Evolutionary conservation across 1,140 invertebrate genomes (phyloP), one percentile per base, ranked within the genome.

Genomic region (Formica selysi): DNA sequence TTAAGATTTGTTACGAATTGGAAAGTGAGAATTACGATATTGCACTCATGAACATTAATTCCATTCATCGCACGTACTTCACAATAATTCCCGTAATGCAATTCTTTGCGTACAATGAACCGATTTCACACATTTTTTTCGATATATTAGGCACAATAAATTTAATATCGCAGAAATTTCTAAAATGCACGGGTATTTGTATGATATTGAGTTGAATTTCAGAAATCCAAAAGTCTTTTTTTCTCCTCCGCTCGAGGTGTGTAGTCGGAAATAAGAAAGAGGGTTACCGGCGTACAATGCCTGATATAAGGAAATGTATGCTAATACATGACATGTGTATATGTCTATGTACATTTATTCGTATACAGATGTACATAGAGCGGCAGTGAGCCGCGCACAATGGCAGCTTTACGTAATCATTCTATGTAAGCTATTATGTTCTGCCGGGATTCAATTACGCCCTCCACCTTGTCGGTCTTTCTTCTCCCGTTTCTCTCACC

Each of bases 341-440:
- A 71, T 65, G 51, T 38, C 16, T 67, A 13, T 74, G 51, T 59
- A 59, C 29, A 59, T 64, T 71, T 86, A 67, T 32, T 78, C 61
- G 19, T 76, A 74, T 73, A 51, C 16, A 51, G 84, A 71, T 57
- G 51, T 73, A 85, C 68, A 54, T 65, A 78, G 44, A 59, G 83
- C 88, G 54, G 62, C 61, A 84, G 80, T 80, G 76, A 86, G 74
- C 78, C 80, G 67, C 76, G 71, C 74, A 89, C 81, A 91, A 90
- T 89, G 76, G 85, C 76, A 90, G 81, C 90, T 90, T 91, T 92
- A 86, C 87, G 90, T 92, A 92, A 92, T 92, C 90, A 86, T 85
- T 84, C 85, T 89, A 73, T 71, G 81, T 89, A 91, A 91, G 87
- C 87, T 89, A 89, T 91, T 86, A 87, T 89, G 87, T 86, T 87